These are phyloP conservation scores for Hippopotamyrus pictus DNA, from an alignment of 2,797 vertebrate species.

Conservation along the genomic window DNA sequence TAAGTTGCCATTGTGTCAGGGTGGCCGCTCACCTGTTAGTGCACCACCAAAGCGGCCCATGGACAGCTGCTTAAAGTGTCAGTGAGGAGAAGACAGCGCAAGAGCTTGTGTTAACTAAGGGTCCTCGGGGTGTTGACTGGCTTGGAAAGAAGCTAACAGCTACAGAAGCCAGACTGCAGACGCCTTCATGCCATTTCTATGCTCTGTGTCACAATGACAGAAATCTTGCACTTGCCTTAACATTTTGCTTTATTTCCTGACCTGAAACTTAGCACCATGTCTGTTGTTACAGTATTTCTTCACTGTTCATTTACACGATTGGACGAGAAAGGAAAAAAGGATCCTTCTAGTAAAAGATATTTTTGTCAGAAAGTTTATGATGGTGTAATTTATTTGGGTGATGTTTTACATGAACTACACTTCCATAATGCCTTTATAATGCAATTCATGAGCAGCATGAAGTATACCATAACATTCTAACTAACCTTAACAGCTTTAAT, in stretches of 20 bases:
- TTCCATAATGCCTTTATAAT: neutral
- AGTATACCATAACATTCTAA: neutral
- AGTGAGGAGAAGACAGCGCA: neutral
- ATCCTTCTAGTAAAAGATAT: neutral
- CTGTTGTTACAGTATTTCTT: neutral
- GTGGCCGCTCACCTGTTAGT: neutral
- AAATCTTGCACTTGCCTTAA: neutral
- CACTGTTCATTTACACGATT: neutral
- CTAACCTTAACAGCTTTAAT: neutral
- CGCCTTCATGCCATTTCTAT: neutral
- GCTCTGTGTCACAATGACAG: neutral
- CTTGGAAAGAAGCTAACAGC: neutral
- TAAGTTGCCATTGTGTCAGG: neutral
- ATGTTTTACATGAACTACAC: neutral
- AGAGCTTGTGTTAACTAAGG: neutral
- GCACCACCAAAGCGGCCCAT: slow-evolving; percentile 25
- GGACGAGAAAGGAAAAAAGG: neutral
- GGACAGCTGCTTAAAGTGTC: slow-evolving; percentile 21
- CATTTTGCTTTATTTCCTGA: neutral
- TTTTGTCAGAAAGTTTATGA: neutral
- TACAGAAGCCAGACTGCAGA: neutral
- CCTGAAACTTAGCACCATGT: neutral
- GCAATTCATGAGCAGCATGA: neutral
- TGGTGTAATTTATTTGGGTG: neutral
- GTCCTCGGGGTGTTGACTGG: neutral